Base-by-base conservation (phyloP, 2,113 vertebrate genomes). In the Dipodomys spectabilis region DNA sequence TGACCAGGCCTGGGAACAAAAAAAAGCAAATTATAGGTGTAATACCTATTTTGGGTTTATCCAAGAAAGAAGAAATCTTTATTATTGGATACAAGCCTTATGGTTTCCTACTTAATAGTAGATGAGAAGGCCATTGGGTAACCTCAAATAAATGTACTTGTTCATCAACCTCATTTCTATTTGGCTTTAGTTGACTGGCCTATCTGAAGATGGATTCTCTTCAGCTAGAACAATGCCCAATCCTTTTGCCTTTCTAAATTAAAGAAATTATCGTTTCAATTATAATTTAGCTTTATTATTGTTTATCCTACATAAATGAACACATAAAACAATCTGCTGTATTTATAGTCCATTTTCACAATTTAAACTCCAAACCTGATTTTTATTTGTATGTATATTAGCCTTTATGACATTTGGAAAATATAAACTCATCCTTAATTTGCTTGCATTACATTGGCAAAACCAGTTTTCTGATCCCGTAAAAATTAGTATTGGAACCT, bases 391-490 rank as follows among this genome's bases (percentile, higher is more conserved):
- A 90, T 15, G 30, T 65, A 12, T 77, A 68, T 67, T 35, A 69
- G 32, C 39, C 28, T 81, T 77, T 68, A 69, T 77, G 84, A 77
- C 9, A 67, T 62, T n/a, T 60, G 30, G 20, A 77, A 94, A 94
- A 75, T 65, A 67, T 11, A 62, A 83, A 82, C 22, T 65, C 10
- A 92, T 25, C 45, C 71, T 44, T 87, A 64, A 82, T 82, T 22
- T 79, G 8, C 22, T 90, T 79, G 62, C 20, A 87, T 71, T 89
- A 91, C 67, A 84, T n/a, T 67, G 91, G 89, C 39, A 81, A 94
- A 90, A 80, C 5, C 23, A 88, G 35, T 20, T 68, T 86, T 90
- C 65, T 82, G 39, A 84, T 32, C 23, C 6, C 82, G 25, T 15
- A 94, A 78, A 28, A 67, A 71, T 85, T 20, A 68, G 5, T 64